Base-by-base conservation (phyloP, 2,888 invertebrate species). In the Netelia fuscicornis region DNA sequence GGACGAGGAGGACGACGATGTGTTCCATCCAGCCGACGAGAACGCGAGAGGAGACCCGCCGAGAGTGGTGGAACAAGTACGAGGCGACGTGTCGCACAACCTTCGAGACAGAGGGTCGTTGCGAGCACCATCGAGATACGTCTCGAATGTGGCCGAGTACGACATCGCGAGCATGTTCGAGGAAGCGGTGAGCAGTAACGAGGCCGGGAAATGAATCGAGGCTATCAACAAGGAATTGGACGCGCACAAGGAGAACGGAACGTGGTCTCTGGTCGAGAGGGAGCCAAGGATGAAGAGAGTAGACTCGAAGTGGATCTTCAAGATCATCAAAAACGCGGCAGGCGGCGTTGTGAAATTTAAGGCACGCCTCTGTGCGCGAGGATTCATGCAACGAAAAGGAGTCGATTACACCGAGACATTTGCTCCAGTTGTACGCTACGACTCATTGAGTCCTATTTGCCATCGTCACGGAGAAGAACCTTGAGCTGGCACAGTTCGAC, bases 291-390 rank as follows among this genome's bases (percentile, higher is more conserved):
- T 9, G 1, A 84, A 67, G 11, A 25, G 13, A 10, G 77, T 84
- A 0, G 81, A 84, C 60, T 84, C 77, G 5, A 81, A 52, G 44
- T 81, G 81, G 81, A 77, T 84, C 0, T 84, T 84, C 48, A 48
- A 62, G 3, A 42, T 80, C 37, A 44, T 60, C 8, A 11, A n/a
- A 13, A 76, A 58, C 5, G 20, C 64, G 8, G 11, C 44, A 8
- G 54, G 9, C 0, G 68, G 62, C 2, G 8, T 1, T 10, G n/a
- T 10, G 30, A 64, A 74, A 0, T 82, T 58, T 48, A 78, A 85
- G 54, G 85, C 79, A 17, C 23, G 84, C 1, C 81, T 81, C 23
- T 84, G 81, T 17, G 81, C 81, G 2, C 5, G 81, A 58, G 81
- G 81, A 0, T 84, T 84, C 17, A 11, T 48, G 10, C 77, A 84